phyloP scores from a whole-genome alignment of 2,113 vertebrate species.

The Sorex araneus region DNA sequence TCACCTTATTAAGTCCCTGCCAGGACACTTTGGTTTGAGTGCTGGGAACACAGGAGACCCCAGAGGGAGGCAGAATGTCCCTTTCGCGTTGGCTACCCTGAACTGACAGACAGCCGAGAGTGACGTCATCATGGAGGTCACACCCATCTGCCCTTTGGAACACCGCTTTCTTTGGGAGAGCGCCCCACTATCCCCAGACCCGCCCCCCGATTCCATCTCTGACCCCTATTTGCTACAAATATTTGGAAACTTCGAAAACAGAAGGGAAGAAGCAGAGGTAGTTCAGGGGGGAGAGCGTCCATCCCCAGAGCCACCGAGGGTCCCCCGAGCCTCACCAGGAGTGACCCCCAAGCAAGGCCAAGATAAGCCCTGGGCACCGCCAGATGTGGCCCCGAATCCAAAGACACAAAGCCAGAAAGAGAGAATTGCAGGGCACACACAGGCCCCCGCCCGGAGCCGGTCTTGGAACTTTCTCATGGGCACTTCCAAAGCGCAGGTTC shows the following conservation, averaged over 20 bases:
- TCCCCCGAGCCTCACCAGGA: no score
- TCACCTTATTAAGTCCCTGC: background rate
- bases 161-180: conserved; percentile 36
- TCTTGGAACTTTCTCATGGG: no score
- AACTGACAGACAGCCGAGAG: background rate
- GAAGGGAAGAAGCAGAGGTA: background rate
- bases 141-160: conserved; percentile 57
- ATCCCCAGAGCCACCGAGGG: no score
- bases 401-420: no score
- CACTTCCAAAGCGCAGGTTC: no score
- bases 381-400: no score
- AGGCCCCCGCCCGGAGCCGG: no score
- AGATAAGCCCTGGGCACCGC: no score
- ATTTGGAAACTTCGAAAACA: conserved; percentile 60
- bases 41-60: background rate
- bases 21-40: background rate
- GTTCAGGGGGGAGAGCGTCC: background rate
- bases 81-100: background rate
- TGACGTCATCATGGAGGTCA: conserved; percentile 56
- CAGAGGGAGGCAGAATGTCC: background rate
- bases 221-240: conserved; percentile 16
- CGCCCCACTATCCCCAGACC: fast-evolving
- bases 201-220: background rate
- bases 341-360: no score
- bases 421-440: no score